Conservation (phyloP, 2,797 vertebrate species). For the Aplochiton taeniatus region DNA sequence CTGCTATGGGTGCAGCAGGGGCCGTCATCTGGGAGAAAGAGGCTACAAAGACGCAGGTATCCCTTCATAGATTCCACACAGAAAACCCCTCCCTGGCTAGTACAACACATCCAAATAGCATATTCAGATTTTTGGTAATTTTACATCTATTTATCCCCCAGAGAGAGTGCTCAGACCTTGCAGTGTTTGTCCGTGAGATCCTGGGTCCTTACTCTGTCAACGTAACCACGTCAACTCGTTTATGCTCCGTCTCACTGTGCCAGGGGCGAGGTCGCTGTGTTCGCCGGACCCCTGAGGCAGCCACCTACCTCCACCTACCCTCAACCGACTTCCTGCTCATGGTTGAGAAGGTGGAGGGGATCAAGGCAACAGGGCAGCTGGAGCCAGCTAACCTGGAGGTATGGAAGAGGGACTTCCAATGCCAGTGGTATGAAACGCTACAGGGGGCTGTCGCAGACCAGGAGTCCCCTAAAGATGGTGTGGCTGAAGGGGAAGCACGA, state of each 20-base stretch:
- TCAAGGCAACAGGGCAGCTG: constrained; percentile 62
- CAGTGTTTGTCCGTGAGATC: constrained; percentile 68
- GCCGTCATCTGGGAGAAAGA: constrained; percentile 78
- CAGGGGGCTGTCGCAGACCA: constrained; percentile 70
- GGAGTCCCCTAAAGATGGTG: constrained; percentile 67
- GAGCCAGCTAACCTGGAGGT: constrained; percentile 54
- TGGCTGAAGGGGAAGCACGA: constrained; percentile 31
- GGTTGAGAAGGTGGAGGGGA: constrained; percentile 54
- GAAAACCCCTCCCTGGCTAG: neutral
- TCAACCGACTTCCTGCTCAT: constrained; percentile 48
- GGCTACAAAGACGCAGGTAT: constrained; percentile 56
- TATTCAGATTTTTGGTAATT: neutral
- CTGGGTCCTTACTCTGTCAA: constrained; percentile 80
- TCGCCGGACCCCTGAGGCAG: constrained; percentile 70
- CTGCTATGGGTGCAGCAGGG: constrained; percentile 81
- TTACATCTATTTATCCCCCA: constrained; percentile 41
- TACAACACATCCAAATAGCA: neutral
- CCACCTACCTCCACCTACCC: constrained; percentile 75
- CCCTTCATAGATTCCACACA: too few relatives aligned
- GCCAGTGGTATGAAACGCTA: constrained; percentile 76
- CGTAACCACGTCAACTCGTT: constrained; percentile 75
- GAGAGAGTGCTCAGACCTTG: constrained; percentile 79
- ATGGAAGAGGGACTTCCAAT: constrained; percentile 79
- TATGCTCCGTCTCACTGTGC: constrained; percentile 77
- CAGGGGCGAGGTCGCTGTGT: constrained; percentile 78